Evolutionary conservation across 2,113 vertebrate genomes (phyloP).

Genomic region (Arizona elegans): DNA sequence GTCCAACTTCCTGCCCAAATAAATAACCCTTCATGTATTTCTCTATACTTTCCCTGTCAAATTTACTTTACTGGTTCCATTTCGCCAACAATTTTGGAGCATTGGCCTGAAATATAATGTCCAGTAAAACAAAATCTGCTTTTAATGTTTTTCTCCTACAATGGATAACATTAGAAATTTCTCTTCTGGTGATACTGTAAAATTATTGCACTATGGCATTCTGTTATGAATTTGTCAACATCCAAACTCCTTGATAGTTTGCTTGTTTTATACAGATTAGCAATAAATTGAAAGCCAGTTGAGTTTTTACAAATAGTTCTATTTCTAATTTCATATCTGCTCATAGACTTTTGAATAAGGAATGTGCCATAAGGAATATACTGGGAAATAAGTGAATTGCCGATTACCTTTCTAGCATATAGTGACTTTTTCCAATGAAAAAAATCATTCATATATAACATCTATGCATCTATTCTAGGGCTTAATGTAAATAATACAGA

Average conservation of each 20-base stretch:
- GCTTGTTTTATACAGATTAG: not conserved
- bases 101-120: not conserved
- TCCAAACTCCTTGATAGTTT: not conserved
- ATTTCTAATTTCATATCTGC: not conserved
- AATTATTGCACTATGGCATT: not conserved
- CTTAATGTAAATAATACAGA: not conserved
- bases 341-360: not conserved
- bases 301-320: not conserved
- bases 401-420: not conserved
- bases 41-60: not conserved
- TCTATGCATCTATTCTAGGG: not conserved
- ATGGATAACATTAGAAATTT: not conserved
- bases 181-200: not conserved
- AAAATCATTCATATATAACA: not conserved
- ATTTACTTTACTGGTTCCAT: not conserved
- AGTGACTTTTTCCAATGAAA: not conserved
- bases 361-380: not conserved
- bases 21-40: not conserved
- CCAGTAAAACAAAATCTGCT: not conserved
- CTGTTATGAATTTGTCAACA: not conserved
- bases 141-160: not conserved
- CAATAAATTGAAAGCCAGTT: not conserved
- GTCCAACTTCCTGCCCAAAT: not conserved
- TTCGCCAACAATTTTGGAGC: not conserved
- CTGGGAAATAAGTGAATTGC: not conserved